Percentiles rank a stretch among this genome's conserved stretches.
Evolutionary conservation across 2,888 invertebrate genomes (phyloP).

Genomic region (Drosophila greeni): DNA sequence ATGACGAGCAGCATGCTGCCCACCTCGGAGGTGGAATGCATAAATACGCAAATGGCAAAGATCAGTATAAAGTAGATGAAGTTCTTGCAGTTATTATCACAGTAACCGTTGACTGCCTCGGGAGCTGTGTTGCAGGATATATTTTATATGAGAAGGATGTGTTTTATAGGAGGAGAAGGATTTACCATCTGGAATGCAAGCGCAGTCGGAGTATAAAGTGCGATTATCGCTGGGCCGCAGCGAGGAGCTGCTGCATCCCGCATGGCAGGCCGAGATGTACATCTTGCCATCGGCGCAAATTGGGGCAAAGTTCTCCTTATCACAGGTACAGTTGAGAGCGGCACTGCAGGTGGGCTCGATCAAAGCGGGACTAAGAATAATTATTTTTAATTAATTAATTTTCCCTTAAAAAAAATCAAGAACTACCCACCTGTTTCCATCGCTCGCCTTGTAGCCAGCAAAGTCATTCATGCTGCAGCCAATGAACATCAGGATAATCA

Average conservation of each 20-base stretch:
- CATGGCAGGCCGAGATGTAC: constrained; percentile 93
- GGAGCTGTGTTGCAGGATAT: constrained; percentile 38
- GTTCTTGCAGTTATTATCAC: constrained; percentile 87
- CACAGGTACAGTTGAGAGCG: constrained; percentile 84
- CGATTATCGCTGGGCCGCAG: constrained; percentile 82
- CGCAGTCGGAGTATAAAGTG: constrained; percentile 81
- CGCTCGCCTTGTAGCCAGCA: constrained; percentile 81
- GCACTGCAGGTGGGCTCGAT: constrained; percentile 82
- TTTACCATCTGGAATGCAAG: constrained; percentile 79
- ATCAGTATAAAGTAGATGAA: constrained; percentile 89
- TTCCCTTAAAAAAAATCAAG: background rate
- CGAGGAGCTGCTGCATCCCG: constrained; percentile 86
- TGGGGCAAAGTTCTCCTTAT: constrained; percentile 87
- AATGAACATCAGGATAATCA: constrained; percentile 92
- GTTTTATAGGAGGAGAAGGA: no score
- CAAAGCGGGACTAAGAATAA: constrained; percentile 70
- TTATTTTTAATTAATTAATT: no score
- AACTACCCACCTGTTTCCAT: constrained; percentile 74
- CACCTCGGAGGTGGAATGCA: constrained; percentile 95
- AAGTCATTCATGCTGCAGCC: constrained; percentile 93
- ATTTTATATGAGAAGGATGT: background rate
- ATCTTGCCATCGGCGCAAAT: constrained; percentile 90
- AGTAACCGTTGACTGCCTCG: constrained; percentile 87
- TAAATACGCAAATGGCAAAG: constrained; percentile 92
- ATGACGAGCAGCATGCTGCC: constrained; percentile 93